phyloP scores from a whole-genome alignment of 2,797 vertebrate species.

The Molossus alvarezi region DNA sequence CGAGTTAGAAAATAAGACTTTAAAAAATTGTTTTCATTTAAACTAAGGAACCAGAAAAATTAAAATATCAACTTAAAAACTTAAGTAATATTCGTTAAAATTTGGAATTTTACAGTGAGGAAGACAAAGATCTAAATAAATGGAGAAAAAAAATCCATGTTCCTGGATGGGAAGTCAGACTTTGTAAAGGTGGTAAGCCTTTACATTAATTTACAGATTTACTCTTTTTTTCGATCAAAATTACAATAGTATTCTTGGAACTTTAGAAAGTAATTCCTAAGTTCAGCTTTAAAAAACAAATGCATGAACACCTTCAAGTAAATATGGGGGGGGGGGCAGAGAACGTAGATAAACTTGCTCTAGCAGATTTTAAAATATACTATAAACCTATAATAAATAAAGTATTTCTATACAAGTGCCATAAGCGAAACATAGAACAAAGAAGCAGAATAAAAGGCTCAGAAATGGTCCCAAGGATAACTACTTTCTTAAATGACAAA shows the following conservation, averaged over 20 bases:
- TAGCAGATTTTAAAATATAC: slow-evolving; percentile 66
- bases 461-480: slow-evolving; percentile 58
- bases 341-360: slow-evolving; percentile 60
- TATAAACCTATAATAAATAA: slow-evolving; percentile 71
- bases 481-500: slow-evolving; percentile 53
- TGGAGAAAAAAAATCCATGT: slow-evolving; percentile 19
- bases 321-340: slow-evolving; percentile 68
- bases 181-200: neutral
- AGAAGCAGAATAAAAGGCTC: slow-evolving; percentile 33
- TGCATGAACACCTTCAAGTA: slow-evolving; percentile 67
- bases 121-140: neutral
- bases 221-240: slow-evolving; percentile 65
- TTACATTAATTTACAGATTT: slow-evolving; percentile 33
- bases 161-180: neutral
- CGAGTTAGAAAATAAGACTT: neutral
- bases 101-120: slow-evolving; percentile 40
- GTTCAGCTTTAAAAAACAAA: slow-evolving; percentile 71
- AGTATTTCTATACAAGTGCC: slow-evolving; percentile 65
- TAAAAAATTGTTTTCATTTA: slow-evolving; percentile 27
- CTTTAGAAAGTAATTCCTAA: slow-evolving; percentile 59
- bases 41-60: slow-evolving; percentile 18
- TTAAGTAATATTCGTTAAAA: slow-evolving; percentile 23
- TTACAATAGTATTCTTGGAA: slow-evolving; percentile 63
- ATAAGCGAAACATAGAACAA: slow-evolving; percentile 72
- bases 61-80: slow-evolving; percentile 13